These are phyloP conservation scores for Drosophila histrio DNA, from an alignment of 2,888 invertebrate species.

Conservation along the genomic window DNA sequence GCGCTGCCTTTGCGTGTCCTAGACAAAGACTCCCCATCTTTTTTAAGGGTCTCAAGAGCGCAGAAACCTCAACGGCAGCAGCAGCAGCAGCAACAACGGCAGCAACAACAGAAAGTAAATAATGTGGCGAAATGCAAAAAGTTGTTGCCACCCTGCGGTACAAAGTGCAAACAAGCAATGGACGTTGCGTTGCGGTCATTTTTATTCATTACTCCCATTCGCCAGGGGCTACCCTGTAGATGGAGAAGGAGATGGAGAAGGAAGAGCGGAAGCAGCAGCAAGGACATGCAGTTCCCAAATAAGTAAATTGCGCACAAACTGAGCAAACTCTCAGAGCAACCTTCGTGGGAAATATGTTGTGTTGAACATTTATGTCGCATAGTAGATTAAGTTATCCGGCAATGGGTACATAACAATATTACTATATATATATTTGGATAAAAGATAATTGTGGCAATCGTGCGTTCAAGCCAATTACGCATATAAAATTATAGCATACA, in stretches of 20 bases:
- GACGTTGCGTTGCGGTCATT: slow-evolving; percentile 61
- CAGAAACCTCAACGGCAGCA: slow-evolving; percentile 15
- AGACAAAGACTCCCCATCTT: slow-evolving; percentile 14
- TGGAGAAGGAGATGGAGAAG: neutral
- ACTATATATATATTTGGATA: no score
- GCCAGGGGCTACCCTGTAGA: neutral
- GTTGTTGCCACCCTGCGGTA: slow-evolving; percentile 56
- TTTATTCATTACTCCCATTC: slow-evolving; percentile 54
- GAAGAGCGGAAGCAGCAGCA: neutral
- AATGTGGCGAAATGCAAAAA: slow-evolving; percentile 56
- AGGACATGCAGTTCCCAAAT: slow-evolving; percentile 15
- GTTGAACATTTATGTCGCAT: slow-evolving; percentile 27
- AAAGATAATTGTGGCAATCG: no score
- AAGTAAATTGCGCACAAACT: slow-evolving; percentile 19
- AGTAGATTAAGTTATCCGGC: slow-evolving; percentile 7
- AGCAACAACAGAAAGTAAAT: slow-evolving; percentile 20
- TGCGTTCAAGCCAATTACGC: neutral
- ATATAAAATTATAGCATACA: neutral
- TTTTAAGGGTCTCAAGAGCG: slow-evolving; percentile 14
- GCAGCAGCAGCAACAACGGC: neutral
- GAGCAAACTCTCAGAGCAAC: slow-evolving; percentile 22
- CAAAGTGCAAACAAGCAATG: slow-evolving; percentile 61
- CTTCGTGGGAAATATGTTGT: slow-evolving; percentile 15
- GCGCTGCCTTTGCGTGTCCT: slow-evolving; percentile 18
- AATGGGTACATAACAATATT: neutral